Conservation (phyloP, 2,797 vertebrate species). For the Gymnothorax javanicus region DNA sequence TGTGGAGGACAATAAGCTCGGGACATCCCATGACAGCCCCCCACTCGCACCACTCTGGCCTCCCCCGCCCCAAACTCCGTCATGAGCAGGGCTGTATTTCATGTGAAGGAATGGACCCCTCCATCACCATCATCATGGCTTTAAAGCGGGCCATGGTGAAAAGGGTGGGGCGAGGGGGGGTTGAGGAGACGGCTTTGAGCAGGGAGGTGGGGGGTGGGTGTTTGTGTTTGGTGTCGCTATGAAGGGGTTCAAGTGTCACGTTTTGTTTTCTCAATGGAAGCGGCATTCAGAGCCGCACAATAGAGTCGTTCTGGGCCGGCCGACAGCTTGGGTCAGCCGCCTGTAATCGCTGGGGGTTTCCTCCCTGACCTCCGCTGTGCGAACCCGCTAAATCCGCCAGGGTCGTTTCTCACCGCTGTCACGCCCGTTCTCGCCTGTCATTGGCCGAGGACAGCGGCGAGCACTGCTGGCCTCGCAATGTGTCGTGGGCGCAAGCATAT, state of each 20-base stretch:
- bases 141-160: neutral
- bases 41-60: neutral
- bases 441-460: neutral
- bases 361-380: constrained; percentile 5
- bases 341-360: neutral
- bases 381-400: neutral
- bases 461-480: neutral
- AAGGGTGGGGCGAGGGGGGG: neutral
- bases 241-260: constrained; percentile 27
- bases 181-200: neutral
- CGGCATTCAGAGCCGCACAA: constrained; percentile 30
- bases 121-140: constrained; percentile 9
- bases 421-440: neutral
- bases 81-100: neutral
- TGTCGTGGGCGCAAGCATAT: neutral
- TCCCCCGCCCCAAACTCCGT: neutral
- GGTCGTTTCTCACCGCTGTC: neutral
- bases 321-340: constrained; percentile 12
- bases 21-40: constrained; percentile 17
- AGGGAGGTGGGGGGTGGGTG: neutral
- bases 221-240: neutral
- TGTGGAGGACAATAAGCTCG: constrained; percentile 15
- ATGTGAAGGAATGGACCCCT: constrained; percentile 31
- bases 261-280: constrained; percentile 26
- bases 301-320: neutral